Base-by-base conservation (phyloP, 2,797 vertebrate species). In the Neomorphus geoffroyi region DNA sequence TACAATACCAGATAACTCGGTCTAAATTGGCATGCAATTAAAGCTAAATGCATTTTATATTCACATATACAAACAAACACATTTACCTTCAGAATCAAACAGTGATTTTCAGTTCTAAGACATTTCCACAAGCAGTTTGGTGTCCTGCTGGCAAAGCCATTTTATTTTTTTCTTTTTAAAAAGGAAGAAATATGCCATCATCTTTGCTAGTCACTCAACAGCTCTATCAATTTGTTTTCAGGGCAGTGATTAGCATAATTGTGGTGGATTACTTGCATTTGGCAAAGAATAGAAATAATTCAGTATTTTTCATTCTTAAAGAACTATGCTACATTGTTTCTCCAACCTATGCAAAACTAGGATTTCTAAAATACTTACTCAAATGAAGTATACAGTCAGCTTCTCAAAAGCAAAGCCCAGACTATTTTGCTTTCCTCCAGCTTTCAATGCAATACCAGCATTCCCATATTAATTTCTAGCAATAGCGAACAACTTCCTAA, bases 151-250 rank as follows among this genome's bases (percentile, higher is more conserved):
- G 73, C 64, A 92, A 80, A 80, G 92, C 41, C 46, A 65, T 72
- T 88, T 62, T 69, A 61, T 62, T 90, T 88, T 72, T 92, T 90
- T n/a, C 39, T 70, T 87, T 87, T 66, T 28, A 90, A 85, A 90
- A 95, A 89, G 67, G 92, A 92, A 77, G 70, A 93, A 96, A 82
- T 75, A 93, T 28, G 54, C 71, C 67, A 72, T 83, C 80, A 91
- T 92, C 75, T 95, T 90, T 75, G 61, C 45, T 57, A 94, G 71
- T 93, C 62, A 85, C 78, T 95, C 77, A 96, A 90, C 90, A 95
- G 79, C 86, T 95, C 88, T 92, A 96, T 90, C 83, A 88, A 84
- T 92, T 95, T 96, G 92, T 94, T 95, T 97, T 89, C 92, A 97
- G 91, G 84, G 95, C 75, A 95, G 27, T 80, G 94, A 94, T 97